Percentiles rank a stretch among this genome's conserved stretches.
phyloP scores from a whole-genome alignment of 1,140 invertebrate species.

The Venturia canescens region DNA sequence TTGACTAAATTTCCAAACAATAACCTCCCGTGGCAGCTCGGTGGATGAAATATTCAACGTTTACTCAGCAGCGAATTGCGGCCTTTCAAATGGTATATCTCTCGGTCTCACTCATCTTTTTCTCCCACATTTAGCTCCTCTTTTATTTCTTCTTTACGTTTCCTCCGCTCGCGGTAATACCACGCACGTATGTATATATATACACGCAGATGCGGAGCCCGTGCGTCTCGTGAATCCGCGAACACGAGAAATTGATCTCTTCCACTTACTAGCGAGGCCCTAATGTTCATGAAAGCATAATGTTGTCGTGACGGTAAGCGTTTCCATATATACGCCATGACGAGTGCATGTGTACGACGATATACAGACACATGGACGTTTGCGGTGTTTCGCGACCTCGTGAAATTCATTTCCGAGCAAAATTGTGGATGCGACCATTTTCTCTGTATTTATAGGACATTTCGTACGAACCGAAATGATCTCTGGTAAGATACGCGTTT shows the following conservation, averaged over 20 bases:
- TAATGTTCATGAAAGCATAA: constrained; percentile 56
- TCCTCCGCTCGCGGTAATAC: neutral
- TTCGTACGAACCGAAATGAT: neutral
- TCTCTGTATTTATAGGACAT: neutral
- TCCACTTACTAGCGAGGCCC: constrained; percentile 52
- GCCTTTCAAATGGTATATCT: constrained; percentile 10
- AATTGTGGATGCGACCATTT: constrained; percentile 37
- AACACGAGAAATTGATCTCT: constrained; percentile 49
- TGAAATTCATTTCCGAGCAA: constrained; percentile 46
- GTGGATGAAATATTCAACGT: constrained; percentile 34
- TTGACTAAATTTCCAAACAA: constrained; percentile 35
- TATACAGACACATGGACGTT: neutral
- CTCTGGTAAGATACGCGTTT: neutral
- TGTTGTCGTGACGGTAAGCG: constrained; percentile 48
- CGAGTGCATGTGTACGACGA: neutral
- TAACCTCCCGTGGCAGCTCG: constrained; percentile 19
- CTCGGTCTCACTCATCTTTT: constrained; percentile 27
- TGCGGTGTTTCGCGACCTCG: constrained; percentile 36
- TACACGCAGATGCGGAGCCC: neutral
- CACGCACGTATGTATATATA: neutral
- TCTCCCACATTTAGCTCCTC: neutral
- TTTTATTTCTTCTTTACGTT: constrained; percentile 10
- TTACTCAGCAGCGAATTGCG: constrained; percentile 2
- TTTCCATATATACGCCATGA: neutral
- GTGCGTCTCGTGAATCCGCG: constrained; percentile 24